Percentiles rank a stretch among this genome's conserved stretches.
Evolutionary conservation across 2,888 invertebrate species (phyloP).

Genomic region (Ectobius pallidus): DNA sequence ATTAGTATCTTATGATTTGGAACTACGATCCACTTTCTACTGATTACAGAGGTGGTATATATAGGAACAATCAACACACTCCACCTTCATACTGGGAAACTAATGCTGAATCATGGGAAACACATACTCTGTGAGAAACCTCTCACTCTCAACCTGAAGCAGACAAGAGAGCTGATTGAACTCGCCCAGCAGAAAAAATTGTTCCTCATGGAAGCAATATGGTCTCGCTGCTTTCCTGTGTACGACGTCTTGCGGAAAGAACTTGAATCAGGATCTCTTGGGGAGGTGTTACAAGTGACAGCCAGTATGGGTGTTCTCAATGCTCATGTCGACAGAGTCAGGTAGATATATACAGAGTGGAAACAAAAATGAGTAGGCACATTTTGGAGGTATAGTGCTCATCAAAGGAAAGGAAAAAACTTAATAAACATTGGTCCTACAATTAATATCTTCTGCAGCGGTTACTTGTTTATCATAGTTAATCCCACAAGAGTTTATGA

Average conservation of each 20-base stretch:
- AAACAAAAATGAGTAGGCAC: no score
- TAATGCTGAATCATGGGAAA: conserved; percentile 82
- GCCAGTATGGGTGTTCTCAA: conserved; percentile 72
- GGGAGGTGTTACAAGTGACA: conserved; percentile 71
- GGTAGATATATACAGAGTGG: no score
- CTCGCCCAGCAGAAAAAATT: conserved; percentile 71
- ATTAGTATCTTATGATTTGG: no score
- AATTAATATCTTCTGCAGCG: no score
- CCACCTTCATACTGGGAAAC: conserved; percentile 72
- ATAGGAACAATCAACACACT: conserved; percentile 77
- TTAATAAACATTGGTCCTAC: no score
- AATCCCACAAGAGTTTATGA: no score
- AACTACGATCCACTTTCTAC: no score
- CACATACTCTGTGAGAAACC: conserved; percentile 93
- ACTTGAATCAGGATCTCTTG: conserved; percentile 69
- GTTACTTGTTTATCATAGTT: no score
- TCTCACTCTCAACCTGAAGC: conserved; percentile 77
- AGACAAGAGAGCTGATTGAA: conserved; percentile 69
- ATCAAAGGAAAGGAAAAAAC: no score
- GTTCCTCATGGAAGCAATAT: conserved; percentile 89
- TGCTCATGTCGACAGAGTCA: conserved; percentile 63
- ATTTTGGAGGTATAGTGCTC: no score
- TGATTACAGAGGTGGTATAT: conserved; percentile 84
- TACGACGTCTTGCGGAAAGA: conserved; percentile 72
- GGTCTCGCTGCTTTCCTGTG: conserved; percentile 84